Evolutionary conservation across 35 echinoderm and acorn worm species (phyloP).

Genomic region (Amphiura filiformis): DNA sequence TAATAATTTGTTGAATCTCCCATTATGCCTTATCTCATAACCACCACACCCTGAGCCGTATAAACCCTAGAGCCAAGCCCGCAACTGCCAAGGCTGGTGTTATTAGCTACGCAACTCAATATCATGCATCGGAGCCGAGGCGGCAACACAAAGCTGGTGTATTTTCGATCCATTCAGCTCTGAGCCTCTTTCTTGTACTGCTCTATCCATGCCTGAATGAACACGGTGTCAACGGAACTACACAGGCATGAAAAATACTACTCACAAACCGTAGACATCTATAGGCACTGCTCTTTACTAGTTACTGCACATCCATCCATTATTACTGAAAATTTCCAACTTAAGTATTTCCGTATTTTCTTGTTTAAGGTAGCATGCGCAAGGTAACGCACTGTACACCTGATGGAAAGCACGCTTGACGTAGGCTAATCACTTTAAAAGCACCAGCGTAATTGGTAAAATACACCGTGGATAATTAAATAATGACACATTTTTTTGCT

Average conservation of each 20-base stretch:
- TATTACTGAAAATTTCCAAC: not conserved
- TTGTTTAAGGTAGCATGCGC: not conserved
- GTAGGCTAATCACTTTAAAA: not conserved
- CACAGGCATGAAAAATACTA: not conserved
- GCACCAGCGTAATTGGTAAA: constrained; percentile 3
- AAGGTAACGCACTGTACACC: not conserved
- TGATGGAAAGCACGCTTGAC: not conserved
- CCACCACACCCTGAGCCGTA: too few species aligned
- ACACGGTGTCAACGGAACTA: not conserved
- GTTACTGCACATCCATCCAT: not conserved
- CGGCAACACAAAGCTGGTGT: too few species aligned
- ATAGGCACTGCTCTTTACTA: not conserved
- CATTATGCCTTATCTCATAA: too few species aligned
- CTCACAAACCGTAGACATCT: not conserved
- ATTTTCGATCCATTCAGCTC: not conserved
- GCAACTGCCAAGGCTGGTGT: too few species aligned
- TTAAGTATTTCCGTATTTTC: too few species aligned
- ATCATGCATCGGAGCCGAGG: too few species aligned
- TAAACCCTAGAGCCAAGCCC: too few species aligned
- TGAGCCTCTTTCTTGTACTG: not conserved
- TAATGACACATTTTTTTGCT: not conserved
- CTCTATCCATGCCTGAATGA: not conserved
- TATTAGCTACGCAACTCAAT: too few species aligned
- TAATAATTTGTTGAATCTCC: too few species aligned
- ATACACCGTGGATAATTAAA: not conserved